These are phyloP conservation scores for Urocolius indicus DNA, from an alignment of 2,113 vertebrate genomes.

Conservation along the genomic window DNA sequence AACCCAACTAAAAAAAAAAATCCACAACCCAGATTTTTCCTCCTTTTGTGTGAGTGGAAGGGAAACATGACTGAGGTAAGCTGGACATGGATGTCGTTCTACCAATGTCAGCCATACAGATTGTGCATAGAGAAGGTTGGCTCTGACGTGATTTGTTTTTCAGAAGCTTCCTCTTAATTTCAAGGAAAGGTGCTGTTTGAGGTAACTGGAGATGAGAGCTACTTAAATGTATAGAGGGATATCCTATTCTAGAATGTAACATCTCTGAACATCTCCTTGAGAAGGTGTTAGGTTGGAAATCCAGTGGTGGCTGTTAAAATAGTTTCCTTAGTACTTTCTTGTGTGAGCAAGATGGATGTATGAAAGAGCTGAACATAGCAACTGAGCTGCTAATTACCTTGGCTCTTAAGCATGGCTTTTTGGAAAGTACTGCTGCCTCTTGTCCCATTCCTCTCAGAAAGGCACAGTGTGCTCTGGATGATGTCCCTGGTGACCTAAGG, in stretches of 20 bases:
- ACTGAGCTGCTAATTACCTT: background rate
- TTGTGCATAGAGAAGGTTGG: background rate
- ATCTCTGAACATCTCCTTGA: background rate
- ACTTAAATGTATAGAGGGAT: background rate
- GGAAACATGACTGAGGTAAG: background rate
- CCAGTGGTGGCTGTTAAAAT: background rate
- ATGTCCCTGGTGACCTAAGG: background rate
- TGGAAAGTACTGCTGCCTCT: background rate
- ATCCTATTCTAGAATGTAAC: background rate
- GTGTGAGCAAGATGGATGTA: background rate
- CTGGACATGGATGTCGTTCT: background rate
- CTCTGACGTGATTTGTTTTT: background rate
- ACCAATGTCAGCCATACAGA: background rate
- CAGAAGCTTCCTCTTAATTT: background rate
- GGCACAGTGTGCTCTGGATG: background rate
- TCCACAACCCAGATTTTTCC: background rate
- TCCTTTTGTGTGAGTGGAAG: background rate
- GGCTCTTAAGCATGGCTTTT: background rate
- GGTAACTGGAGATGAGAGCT: background rate
- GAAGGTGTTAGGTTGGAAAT: background rate
- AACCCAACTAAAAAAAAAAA: background rate
- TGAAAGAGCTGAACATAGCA: background rate
- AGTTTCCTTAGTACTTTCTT: background rate
- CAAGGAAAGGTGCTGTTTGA: background rate
- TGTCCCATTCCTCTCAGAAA: background rate